Base-by-base conservation (phyloP, 2,113 vertebrate genomes). In the Mus pahari region DNA sequence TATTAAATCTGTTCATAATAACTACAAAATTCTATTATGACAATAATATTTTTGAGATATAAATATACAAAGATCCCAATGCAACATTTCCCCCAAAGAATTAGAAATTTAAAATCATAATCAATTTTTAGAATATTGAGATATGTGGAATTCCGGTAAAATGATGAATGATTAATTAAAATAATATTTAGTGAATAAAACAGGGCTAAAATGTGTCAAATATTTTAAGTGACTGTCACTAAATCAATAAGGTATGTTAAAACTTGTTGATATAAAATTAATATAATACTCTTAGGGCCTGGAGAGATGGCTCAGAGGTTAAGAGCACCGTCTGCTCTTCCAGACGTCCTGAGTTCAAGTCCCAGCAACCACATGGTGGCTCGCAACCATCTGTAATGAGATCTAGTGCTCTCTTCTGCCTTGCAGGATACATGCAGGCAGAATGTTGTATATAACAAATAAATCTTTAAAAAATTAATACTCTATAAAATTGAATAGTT, bases 241-340 rank as follows among this genome's bases (percentile, higher is more conserved):
- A 94, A 94, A 95, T 39, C 81, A 90, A 92, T 24, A 8, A 86
- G 55, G 11, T 90, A 42, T 45, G 94, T 92, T 92, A 90, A 90
- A 82, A 90, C 92, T 71, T 82, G 11, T 75, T 64, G 5, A 42
- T 36, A 88, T 36, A 55, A 84, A 92, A 83, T 39, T 55, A 68
- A 89, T 94, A 81, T 55, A 68, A 89, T 94, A 81, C 68, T 77
- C 45, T 84, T 84, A 75, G 81, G 53, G 10, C 2, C 10, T 53
- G 53, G 53, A 53, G 11, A 53, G 50, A 53, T 53, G 53, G 53
- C 53, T 53, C 53, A 53, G 53, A 53, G 11, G 53, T 53, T 53
- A 53, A 53, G 53, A 53, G 53, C 11, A 53, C 53, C 13, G 11
- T 53, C 53, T 13, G 13, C 53, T 53, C 11, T 13, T 53, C 53